Conservation (phyloP, 2,797 vertebrate species). For the Pogoniulus pusillus region DNA sequence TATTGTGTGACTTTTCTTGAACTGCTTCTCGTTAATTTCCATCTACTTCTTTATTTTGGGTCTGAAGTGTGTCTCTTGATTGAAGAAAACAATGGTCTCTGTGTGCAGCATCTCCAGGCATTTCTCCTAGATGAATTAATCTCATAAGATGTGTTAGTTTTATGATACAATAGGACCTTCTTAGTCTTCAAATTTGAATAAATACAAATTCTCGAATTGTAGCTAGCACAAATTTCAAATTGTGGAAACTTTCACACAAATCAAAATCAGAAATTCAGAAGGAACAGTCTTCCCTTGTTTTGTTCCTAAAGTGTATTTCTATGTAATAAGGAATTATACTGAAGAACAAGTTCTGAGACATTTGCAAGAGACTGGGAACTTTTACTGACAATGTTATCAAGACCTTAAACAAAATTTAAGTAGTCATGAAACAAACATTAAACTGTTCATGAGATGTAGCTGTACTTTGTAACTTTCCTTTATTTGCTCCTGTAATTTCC, state of each 20-base stretch:
- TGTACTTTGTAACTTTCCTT: neutral
- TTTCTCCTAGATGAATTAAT: neutral
- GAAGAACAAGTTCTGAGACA: neutral
- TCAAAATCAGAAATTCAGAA: neutral
- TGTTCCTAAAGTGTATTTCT: neutral
- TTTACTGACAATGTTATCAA: neutral
- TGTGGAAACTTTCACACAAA: neutral
- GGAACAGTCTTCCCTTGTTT: neutral
- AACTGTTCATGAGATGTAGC: neutral
- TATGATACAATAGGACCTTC: neutral
- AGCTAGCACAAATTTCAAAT: neutral
- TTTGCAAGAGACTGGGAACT: neutral
- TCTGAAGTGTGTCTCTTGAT: neutral
- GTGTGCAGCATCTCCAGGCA: neutral
- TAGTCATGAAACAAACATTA: neutral
- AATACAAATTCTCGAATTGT: neutral
- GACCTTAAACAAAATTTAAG: neutral
- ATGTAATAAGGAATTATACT: neutral
- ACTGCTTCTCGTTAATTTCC: neutral
- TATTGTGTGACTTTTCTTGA: neutral
- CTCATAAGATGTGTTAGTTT: neutral
- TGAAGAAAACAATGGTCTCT: neutral
- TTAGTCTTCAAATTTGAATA: neutral
- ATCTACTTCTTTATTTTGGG: neutral
- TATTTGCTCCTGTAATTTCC: neutral